These are phyloP conservation scores for Heliconius eleuchia DNA, from an alignment of 1,140 invertebrate genomes.

Conservation along the genomic window DNA sequence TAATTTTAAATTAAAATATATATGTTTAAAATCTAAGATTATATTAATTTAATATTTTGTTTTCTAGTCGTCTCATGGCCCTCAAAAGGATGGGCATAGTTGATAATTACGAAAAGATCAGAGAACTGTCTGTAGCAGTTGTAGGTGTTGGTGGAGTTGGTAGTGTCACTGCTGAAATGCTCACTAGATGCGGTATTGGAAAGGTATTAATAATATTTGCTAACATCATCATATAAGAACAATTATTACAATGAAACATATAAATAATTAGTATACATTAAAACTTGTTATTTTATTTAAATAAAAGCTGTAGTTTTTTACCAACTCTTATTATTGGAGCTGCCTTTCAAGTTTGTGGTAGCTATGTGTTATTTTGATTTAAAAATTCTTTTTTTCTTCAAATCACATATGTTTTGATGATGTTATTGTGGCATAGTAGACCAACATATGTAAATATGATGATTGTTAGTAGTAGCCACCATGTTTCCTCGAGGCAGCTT, in stretches of 20 bases:
- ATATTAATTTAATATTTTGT: background rate
- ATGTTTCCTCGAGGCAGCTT: too few species aligned
- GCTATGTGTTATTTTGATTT: too few species aligned
- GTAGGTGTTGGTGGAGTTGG: slow-evolving; percentile 99
- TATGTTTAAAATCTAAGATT: too few species aligned
- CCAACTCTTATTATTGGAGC: too few species aligned
- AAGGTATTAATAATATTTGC: slow-evolving; percentile 84
- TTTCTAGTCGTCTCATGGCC: slow-evolving; percentile 96
- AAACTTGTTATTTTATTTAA: too few species aligned
- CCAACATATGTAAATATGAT: too few species aligned
- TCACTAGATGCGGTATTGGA: slow-evolving; percentile 98
- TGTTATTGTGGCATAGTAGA: too few species aligned
- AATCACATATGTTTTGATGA: too few species aligned
- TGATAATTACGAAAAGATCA: slow-evolving; percentile 98
- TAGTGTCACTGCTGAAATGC: slow-evolving; percentile 99
- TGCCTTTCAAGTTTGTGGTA: too few species aligned
- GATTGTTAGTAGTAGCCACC: too few species aligned
- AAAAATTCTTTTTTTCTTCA: too few species aligned
- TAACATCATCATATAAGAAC: background rate
- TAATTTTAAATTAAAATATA: background rate
- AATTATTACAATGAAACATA: background rate
- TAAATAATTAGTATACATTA: background rate
- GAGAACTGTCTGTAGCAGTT: slow-evolving; percentile 94
- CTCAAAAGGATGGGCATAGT: slow-evolving; percentile 99
- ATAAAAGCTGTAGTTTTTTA: too few species aligned